Evolutionary conservation across 2,888 invertebrate genomes (phyloP).

Genomic region (Perithous albicinctus): DNA sequence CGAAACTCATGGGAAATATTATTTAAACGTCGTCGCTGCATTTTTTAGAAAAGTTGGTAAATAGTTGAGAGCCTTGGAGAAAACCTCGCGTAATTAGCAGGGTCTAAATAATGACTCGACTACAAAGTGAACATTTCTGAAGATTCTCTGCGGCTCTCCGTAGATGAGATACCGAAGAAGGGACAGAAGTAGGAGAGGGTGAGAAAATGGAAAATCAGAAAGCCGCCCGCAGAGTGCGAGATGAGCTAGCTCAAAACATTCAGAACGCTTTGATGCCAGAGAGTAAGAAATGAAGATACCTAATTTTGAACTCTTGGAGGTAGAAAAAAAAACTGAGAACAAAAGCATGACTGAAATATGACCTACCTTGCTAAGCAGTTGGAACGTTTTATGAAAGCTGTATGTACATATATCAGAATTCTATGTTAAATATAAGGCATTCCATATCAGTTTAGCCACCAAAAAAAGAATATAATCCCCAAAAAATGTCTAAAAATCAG

Average conservation of each 20-base stretch:
- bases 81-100: conserved; percentile 25
- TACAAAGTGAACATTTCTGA: conserved; percentile 12
- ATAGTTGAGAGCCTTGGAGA: too few relatives aligned
- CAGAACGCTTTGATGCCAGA: conserved; percentile 50
- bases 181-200: conserved; percentile 13
- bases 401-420: too few relatives aligned
- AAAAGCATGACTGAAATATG: not conserved
- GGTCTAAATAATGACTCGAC: conserved; percentile 41
- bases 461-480: too few relatives aligned
- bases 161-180: not conserved
- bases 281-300: conserved; percentile 38
- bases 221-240: conserved; percentile 38
- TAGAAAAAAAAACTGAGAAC: conserved; percentile 5
- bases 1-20: too few relatives aligned
- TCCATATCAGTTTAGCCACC: too few relatives aligned
- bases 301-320: conserved; percentile 25
- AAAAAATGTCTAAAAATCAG: too few relatives aligned
- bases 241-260: conserved; percentile 46
- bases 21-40: too few relatives aligned
- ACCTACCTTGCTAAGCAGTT: not conserved
- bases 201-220: conserved; percentile 15
- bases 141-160: conserved; percentile 1
- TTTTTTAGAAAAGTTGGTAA: too few relatives aligned
- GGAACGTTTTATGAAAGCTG: not conserved
- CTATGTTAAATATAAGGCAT: too few relatives aligned